phyloP scores from a whole-genome alignment of 2,797 vertebrate genomes.

The Myioborus miniatus region DNA sequence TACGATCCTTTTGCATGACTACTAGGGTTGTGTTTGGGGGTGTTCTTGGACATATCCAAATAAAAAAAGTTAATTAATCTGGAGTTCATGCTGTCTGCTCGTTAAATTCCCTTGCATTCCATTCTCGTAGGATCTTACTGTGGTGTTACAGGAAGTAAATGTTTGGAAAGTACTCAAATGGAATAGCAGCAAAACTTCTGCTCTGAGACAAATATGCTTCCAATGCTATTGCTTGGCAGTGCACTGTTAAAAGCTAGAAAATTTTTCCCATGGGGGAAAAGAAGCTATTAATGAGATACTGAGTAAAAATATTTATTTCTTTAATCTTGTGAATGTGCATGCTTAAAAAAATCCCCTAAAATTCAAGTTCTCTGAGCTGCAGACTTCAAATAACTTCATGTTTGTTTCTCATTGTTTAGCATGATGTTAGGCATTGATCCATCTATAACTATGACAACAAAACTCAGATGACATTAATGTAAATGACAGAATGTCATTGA shows the following conservation, averaged over 20 bases:
- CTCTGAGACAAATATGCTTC: neutral
- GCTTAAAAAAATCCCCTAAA: neutral
- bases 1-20: neutral
- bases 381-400: neutral
- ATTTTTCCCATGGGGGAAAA: rapidly evolving
- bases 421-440: neutral
- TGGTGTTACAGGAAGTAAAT: neutral
- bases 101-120: neutral
- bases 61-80: neutral
- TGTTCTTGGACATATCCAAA: neutral
- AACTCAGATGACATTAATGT: neutral
- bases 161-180: neutral
- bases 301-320: neutral
- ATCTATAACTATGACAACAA: neutral
- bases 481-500: neutral
- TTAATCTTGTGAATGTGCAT: neutral
- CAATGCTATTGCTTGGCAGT: neutral
- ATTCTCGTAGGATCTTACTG: neutral
- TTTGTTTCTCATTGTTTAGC: neutral
- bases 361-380: neutral
- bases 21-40: rapidly evolving
- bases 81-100: neutral
- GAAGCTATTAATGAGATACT: neutral
- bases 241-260: neutral
- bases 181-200: neutral